phyloP scores from a whole-genome alignment of 1,140 invertebrate genomes.

The Pristionchus pacificus region DNA sequence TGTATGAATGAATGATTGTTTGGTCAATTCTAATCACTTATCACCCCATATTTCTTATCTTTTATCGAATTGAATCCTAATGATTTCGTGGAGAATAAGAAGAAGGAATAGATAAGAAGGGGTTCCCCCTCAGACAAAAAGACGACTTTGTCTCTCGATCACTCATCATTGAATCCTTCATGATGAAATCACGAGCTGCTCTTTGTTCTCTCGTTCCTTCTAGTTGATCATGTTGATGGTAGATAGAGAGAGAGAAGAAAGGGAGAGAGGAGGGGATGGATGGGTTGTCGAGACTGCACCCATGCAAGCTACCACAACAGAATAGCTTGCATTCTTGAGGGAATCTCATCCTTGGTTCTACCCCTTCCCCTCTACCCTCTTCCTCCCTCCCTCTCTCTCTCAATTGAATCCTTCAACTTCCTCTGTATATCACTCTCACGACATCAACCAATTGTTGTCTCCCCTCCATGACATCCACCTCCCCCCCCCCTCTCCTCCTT shows the following conservation, averaged over 20 bases:
- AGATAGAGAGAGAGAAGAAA: conserved; percentile 3
- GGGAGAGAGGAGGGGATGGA: too few species aligned
- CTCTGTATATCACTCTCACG: background rate
- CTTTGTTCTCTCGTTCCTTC: background rate
- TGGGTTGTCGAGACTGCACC: background rate
- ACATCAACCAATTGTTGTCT: background rate
- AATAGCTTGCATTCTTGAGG: background rate
- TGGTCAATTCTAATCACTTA: too few species aligned
- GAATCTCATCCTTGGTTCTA: background rate
- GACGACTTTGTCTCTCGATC: background rate
- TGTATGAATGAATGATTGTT: too few species aligned
- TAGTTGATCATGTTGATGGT: background rate
- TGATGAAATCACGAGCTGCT: background rate
- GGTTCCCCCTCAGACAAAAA: too few species aligned
- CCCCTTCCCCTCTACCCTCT: background rate
- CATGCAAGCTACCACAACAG: background rate
- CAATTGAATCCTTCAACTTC: background rate
- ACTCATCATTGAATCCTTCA: conserved; percentile 3
- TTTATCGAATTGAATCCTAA: too few species aligned
- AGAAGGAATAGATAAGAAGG: too few species aligned
- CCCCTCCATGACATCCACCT: background rate
- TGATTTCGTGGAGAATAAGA: too few species aligned
- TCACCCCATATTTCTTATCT: too few species aligned
- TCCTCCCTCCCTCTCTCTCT: conserved; percentile 4
- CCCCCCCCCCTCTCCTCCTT: background rate